These are phyloP conservation scores for Rhinella marina DNA, from an alignment of 2,797 vertebrate genomes.

Conservation along the genomic window DNA sequence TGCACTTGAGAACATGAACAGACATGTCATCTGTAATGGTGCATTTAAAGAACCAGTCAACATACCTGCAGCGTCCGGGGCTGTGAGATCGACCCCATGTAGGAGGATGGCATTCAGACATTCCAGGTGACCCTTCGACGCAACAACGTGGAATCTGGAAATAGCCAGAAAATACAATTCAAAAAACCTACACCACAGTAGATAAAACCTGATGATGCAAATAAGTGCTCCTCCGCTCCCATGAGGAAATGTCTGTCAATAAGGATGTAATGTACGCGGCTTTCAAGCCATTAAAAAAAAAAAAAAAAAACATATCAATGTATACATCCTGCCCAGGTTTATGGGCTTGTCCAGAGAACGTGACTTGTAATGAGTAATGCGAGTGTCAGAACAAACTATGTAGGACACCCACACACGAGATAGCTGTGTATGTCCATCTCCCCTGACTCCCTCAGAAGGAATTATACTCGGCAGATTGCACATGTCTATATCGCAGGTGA, in stretches of 20 bases:
- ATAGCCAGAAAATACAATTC: background rate
- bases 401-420: too few species aligned
- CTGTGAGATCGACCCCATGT: constrained; percentile 86
- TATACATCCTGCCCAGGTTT: background rate
- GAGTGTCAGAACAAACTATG: background rate
- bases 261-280: background rate
- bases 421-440: too few species aligned
- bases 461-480: too few species aligned
- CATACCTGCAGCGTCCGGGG: constrained; percentile 88
- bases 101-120: constrained; percentile 89
- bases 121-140: constrained; percentile 91
- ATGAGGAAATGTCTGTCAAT: too few species aligned
- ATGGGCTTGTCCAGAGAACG: background rate
- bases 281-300: background rate
- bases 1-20: background rate
- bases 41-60: background rate
- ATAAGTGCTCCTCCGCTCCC: background rate
- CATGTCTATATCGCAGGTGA: too few species aligned
- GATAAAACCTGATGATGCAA: background rate
- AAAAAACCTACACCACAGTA: background rate
- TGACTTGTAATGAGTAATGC: background rate
- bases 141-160: constrained; percentile 91
- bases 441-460: too few species aligned
- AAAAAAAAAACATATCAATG: constrained; percentile 1
- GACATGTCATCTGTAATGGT: background rate